Base-by-base conservation (phyloP, 1,140 invertebrate species). In the Orchestia grillus region DNA sequence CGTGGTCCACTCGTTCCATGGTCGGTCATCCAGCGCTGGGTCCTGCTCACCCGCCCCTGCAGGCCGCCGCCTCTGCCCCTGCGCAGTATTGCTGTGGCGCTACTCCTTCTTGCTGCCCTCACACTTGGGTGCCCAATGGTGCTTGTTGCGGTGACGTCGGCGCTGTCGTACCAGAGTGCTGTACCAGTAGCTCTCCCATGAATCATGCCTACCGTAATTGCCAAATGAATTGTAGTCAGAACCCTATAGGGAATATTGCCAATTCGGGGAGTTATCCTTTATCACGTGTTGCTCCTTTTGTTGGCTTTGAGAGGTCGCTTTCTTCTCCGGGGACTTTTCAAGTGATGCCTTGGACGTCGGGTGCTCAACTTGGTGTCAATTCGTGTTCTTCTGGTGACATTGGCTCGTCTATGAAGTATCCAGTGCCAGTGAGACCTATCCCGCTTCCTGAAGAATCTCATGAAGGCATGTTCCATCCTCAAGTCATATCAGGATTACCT, bases 51-150 rank as follows among this genome's bases (percentile, higher is more conserved):
- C 88, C 44, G 41, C 41, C 44, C 15, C 44, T 91, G 88, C 88
- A 42, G 88, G 41, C 88, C 41, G 88, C 41, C 42, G 88, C 88
- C 36, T 44, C 88, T 91, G 88, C 44, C 36, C 41, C 88, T 44
- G 36, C 92, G 6, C 92, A 94, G 92, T 94, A n/a, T 44, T 94
- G 92, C 92, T 94, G 44, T 40, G 92, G 92, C 16, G 92, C 92
- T 40, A 19, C 43, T 0, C 43, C 90, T 43, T n/a, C 47, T 53
- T 94, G 92, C 92, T 94, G 44, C 36, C 92, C 92, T 45, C 92
- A 94, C 43, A 40, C 16, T 42, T 94, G 92, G 43, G 43, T n/a
- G 36, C 40, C 44, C 8, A 44, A 45, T n/a, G 92, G 3, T 4
- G 92, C 92, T 8, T 94, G 92, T n/a, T 94, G 44, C 11, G 92